These are phyloP conservation scores for Lycopodina hypogea DNA, from an alignment of 37 sponge, comb jelly and placozoan species.

Conservation along the genomic window DNA sequence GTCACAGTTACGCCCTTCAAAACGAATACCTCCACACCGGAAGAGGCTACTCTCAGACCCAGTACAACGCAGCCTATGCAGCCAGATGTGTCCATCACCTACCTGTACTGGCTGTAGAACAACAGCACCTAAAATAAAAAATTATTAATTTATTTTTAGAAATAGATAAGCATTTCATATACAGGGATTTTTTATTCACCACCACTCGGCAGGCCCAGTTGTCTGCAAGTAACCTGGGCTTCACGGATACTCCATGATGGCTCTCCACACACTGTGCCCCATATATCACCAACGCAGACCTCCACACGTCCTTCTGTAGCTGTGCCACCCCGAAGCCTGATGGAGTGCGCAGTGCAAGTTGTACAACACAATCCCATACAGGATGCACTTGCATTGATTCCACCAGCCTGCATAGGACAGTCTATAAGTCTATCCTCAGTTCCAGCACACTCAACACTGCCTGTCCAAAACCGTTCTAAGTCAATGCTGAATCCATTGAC, in stretches of 20 bases:
- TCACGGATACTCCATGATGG: neutral
- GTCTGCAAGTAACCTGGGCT: conserved; percentile 1
- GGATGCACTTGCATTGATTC: neutral
- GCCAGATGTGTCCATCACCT: conserved; percentile 8
- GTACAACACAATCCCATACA: neutral
- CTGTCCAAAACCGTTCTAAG: conserved; percentile 3
- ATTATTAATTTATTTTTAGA: neutral
- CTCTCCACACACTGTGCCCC: conserved; percentile 23
- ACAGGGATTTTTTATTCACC: neutral
- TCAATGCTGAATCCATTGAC: neutral
- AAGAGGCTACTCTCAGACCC: conserved; percentile 5
- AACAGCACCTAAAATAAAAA: neutral
- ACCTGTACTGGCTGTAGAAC: neutral
- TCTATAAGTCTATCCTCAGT: conserved; percentile 12
- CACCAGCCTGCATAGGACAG: neutral
- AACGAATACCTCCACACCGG: conserved; percentile 1
- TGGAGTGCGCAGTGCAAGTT: neutral
- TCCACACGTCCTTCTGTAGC: conserved; percentile 4
- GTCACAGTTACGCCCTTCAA: conserved; percentile 1
- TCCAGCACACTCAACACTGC: conserved; percentile 24
- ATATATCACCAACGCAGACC: neutral
- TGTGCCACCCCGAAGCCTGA: conserved; percentile 9
- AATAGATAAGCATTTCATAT: neutral
- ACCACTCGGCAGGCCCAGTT: neutral
- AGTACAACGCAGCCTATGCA: conserved; percentile 15